Percentiles rank a stretch among this genome's conserved stretches.
phyloP scores from a whole-genome alignment of 1,140 invertebrate species.

The Goniozus legneri region DNA sequence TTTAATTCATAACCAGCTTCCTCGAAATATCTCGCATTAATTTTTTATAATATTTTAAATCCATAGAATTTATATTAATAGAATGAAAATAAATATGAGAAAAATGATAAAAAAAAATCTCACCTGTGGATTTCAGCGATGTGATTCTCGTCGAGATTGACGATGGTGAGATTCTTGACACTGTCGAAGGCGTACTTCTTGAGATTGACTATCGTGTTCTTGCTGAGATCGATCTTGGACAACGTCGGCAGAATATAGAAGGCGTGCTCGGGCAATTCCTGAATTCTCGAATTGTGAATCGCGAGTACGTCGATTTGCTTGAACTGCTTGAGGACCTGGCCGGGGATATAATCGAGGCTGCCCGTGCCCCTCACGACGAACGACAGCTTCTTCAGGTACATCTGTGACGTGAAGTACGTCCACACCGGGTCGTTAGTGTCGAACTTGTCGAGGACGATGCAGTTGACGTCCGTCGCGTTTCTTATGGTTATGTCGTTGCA shows the following conservation, averaged over 20 bases:
- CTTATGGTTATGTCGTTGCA: slow-evolving; percentile 39
- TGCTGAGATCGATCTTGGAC: slow-evolving; percentile 62
- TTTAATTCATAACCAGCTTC: too few species aligned
- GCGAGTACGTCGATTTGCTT: slow-evolving; percentile 63
- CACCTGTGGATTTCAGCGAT: slow-evolving; percentile 67
- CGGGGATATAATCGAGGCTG: slow-evolving; percentile 66
- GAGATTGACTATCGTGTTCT: slow-evolving; percentile 65
- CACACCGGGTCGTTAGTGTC: slow-evolving; percentile 64
- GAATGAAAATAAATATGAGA: too few species aligned
- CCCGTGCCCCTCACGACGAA: slow-evolving; percentile 66
- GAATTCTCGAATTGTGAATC: slow-evolving; percentile 69
- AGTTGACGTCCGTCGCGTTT: slow-evolving; percentile 55
- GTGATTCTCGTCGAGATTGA: slow-evolving; percentile 69
- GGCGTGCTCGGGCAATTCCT: slow-evolving; percentile 62
- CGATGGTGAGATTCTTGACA: slow-evolving; percentile 61
- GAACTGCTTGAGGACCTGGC: slow-evolving; percentile 62
- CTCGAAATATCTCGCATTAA: too few species aligned
- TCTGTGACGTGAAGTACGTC: slow-evolving; percentile 68
- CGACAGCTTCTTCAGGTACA: slow-evolving; percentile 64
- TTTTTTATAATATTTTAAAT: too few species aligned
- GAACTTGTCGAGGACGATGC: slow-evolving; percentile 65
- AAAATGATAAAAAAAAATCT: too few species aligned
- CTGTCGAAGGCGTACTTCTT: slow-evolving; percentile 66
- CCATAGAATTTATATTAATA: too few species aligned
- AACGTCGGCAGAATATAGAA: slow-evolving; percentile 69